Base-by-base conservation (phyloP, 1,140 invertebrate species). In the Paraescarpia echinospica region DNA sequence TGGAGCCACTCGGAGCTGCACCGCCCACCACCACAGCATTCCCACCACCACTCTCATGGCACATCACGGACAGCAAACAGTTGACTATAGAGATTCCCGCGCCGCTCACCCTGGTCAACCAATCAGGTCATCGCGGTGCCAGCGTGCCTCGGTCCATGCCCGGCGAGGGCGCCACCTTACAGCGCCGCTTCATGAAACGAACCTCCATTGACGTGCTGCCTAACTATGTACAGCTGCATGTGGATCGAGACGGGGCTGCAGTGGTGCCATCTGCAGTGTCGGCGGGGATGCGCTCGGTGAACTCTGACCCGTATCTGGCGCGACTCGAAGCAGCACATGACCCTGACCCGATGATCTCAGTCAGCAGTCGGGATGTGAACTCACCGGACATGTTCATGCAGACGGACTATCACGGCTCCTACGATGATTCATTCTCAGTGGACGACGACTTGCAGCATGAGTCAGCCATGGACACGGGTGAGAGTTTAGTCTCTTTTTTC, bases 1-100 rank as follows among this genome's bases (percentile, higher is more conserved):
- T 91, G 8, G 33, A 91, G 91, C 41, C 41, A 41, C 41, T 41
- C 41, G 41, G 41, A 41, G 41, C 41, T 41, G 41, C 41, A 33
- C 90, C 14, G 4, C 34, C 91, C 18, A 27, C 1, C 41, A 41
- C 91, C 34, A 35, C 48, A 5, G 9, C n/a, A 12, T 51, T 91
- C 18, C 12, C 34, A 8, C 33, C 34, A 22, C 34, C 41, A 34
- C 35, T 8, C 5, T 34, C 8, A 9, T 33, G 33, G 33, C 34
- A 91, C 34, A 91, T 41, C 48, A 1, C 91, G 33, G 34, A 35
- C 33, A 59, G 34, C 34, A 90, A 34, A 34, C 89, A 90, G 35
- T 35, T 34, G 34, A 90, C 34, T 90, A 90, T 35, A 1, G 97
- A 97, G 1, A 94, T 95, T 97, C 33, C 96, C 97, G 94, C 97